phyloP scores from a whole-genome alignment of 1,140 invertebrate genomes.

The Acromyrmex heyeri region DNA sequence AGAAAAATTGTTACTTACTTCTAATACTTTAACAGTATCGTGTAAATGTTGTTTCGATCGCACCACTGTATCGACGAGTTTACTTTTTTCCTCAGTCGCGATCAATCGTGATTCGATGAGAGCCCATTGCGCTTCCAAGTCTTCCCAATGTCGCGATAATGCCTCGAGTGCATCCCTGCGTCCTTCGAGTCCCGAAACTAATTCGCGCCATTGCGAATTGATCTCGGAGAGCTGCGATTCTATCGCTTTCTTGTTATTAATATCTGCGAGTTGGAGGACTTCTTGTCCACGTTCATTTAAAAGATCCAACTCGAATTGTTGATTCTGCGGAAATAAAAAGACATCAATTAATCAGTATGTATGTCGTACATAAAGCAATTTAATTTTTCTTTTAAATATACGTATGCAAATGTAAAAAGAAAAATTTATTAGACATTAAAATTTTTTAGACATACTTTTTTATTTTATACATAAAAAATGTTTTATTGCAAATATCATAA shows the following conservation, averaged over 20 bases:
- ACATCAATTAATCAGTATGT: not conserved
- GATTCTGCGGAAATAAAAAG: slow-evolving; percentile 84
- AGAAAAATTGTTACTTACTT: slow-evolving; percentile 86
- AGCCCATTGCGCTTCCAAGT: slow-evolving; percentile 91
- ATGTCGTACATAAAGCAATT: not conserved
- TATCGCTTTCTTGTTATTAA: slow-evolving; percentile 88
- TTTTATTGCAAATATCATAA: no score
- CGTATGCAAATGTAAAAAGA: not conserved
- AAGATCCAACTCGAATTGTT: slow-evolving; percentile 89
- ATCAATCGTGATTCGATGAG: slow-evolving; percentile 89
- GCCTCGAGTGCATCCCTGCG: slow-evolving; percentile 89
- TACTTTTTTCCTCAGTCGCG: slow-evolving; percentile 90
- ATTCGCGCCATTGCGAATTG: slow-evolving; percentile 91
- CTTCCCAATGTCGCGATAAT: slow-evolving; percentile 92
- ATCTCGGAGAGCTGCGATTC: slow-evolving; percentile 89
- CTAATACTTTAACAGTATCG: slow-evolving; percentile 90
- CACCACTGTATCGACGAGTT: slow-evolving; percentile 91
- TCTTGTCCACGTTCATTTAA: slow-evolving; percentile 90
- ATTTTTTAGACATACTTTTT: no score
- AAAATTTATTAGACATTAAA: not conserved
- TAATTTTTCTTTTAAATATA: slow-evolving; percentile 3
- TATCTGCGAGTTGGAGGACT: slow-evolving; percentile 89
- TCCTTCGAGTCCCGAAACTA: slow-evolving; percentile 90
- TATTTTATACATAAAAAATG: no score
- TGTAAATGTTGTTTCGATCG: slow-evolving; percentile 91